Percentiles rank a stretch among this genome's conserved stretches.
Conservation (phyloP, 2,888 invertebrate species). For the Acronicta aceris region DNA sequence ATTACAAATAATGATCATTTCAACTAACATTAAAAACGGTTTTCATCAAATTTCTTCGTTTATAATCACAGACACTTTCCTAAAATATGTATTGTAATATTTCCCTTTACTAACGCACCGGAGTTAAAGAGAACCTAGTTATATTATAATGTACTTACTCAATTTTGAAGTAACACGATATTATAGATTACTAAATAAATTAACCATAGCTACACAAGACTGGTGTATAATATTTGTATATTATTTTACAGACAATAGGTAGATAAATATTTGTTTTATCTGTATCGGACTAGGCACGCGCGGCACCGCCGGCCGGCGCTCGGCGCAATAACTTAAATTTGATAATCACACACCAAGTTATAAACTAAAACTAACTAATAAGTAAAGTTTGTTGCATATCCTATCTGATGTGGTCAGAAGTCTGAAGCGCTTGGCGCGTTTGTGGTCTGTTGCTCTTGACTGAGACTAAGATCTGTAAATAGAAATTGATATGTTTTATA, state of each 20-base stretch:
- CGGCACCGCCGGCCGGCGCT: constrained; percentile 78
- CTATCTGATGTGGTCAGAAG: constrained; percentile 76
- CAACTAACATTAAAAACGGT: constrained; percentile 82
- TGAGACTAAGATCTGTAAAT: constrained; percentile 81
- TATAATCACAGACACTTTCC: constrained; percentile 89
- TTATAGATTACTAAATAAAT: constrained; percentile 85
- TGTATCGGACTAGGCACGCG: constrained; percentile 88
- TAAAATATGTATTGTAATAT: constrained; percentile 84
- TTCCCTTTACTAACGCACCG: constrained; percentile 80
- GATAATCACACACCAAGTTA: constrained; percentile 86
- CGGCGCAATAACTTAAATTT: constrained; percentile 86
- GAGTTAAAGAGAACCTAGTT: constrained; percentile 78
- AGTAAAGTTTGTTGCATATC: constrained; percentile 83
- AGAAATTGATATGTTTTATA: constrained; percentile 54
- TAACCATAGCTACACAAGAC: constrained; percentile 84
- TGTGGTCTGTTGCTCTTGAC: constrained; percentile 70
- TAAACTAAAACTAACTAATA: constrained; percentile 83
- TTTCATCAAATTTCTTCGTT: constrained; percentile 87
- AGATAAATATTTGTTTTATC: constrained; percentile 86
- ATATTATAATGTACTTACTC: constrained; percentile 75
- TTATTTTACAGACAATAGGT: constrained; percentile 83
- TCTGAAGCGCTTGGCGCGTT: constrained; percentile 76
- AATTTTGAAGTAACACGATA: constrained; percentile 79
- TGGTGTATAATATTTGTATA: constrained; percentile 77
- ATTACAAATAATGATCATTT: constrained; percentile 76